Evolutionary conservation across 1,140 invertebrate species (phyloP), one percentile per base, ranked within the genome.

Genomic region (Monomorium pharaonis): DNA sequence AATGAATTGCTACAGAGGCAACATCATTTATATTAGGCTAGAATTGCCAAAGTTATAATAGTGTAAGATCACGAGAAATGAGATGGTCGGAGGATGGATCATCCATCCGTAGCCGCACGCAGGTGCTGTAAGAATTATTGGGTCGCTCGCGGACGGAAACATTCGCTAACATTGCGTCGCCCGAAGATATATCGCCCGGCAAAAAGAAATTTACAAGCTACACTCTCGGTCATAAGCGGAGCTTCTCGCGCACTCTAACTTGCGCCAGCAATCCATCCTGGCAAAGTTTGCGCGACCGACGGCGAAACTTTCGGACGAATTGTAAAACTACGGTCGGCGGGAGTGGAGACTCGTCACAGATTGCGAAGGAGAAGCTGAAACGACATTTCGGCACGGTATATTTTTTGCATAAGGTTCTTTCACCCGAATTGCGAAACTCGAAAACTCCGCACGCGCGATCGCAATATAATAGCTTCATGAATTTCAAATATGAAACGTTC

Each of bases 201-300:
- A 18, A 74, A 62, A 83, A 86, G 84, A 67, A 86, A 86, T 86
- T 86, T 86, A 86, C 77, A 81, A 86, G 76, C 77, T 58, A 74
- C 67, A 74, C 78, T 58, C 67, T 81, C 65, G 27, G 76, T 81
- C 84, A 81, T 86, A 58, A n/a, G n/a, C 18, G 30, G 60, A 70
- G 81, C 44, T 67, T 60, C 58, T 62, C 58, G 54, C 27, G 30
- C 54, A 30, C 44, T 58, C 44, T 58, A 65, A 67, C 75, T 85
- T 51, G 33, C 30, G 7, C 49, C 42, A 42, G 24, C 84, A 27
- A 87, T 87, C 67, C 69, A 72, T 86, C 47, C 33, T 72, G 18
- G 24, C 78, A n/a, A 72, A 83, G 78, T 83, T 83, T 33, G 51
- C 78, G 65, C 33, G 24, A 67, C 67, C 33, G 24, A 67, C 67